Evolutionary conservation across 2,113 vertebrate species (phyloP), one percentile per base, ranked within the genome.

Genomic region (Narcine bancroftii): DNA sequence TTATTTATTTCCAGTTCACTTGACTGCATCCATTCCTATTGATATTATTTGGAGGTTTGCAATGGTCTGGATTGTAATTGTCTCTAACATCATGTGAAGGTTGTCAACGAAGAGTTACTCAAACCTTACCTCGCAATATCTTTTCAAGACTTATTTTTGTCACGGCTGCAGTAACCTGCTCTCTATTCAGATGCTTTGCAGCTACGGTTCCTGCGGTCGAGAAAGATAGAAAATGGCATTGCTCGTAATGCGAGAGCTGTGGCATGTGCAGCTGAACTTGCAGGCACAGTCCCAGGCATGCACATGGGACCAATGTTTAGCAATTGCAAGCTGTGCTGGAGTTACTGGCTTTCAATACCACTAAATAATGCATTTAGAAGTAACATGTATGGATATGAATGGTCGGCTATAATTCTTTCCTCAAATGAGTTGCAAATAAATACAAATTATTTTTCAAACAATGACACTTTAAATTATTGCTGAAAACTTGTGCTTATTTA

Each of bases 301-400:
- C 89, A 91, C 89, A 45, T 91, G 89, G 89, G 89, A 91, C 63
- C 65, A 91, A 91, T 91, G 87, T 69, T 69, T 91, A 66, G 89
- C 89, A 69, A 87, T 71, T 91, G 42, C 89, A 91, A 91, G 63
- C 89, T 89, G 60, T 89, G 87, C 87, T 69, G 60, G 87, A 91
- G 63, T 91, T 66, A 45, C 36, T 69, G 63, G 39, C 42, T 91
- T 45, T 47, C 89, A 66, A 69, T 71, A 47, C 65, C 39, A 71
- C 89, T 69, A 91, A 69, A 69, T 91, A 47, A 42, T 47, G 63
- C 42, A 71, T 69, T 39, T 91, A 47, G 71, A 69, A 91, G 39
- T 45, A 91, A 26, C 42, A 91, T 91, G 69, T 45, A 24, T 91
- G 42, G 60, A 36, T 69, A 69, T 91, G 60, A 91, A 66, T 91